A percentile compares a stretch with the other conserved stretches of the same genome.
phyloP scores from a whole-genome alignment of 1,140 invertebrate genomes.

The Rhagoletis zephyria region DNA sequence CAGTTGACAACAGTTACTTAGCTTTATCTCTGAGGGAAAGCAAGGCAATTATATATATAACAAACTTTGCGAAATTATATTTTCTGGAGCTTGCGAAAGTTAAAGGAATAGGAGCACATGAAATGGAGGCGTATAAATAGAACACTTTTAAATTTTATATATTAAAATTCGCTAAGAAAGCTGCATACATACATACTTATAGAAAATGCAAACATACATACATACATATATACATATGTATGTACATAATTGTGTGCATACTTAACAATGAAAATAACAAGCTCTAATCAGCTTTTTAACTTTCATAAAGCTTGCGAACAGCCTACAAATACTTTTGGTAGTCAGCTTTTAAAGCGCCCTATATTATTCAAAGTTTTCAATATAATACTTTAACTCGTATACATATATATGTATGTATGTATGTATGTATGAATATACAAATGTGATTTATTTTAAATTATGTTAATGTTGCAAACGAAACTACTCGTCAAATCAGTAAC shows the following conservation, averaged over 20 bases:
- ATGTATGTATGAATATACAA: too few species aligned
- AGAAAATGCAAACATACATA: background rate
- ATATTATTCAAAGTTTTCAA: background rate
- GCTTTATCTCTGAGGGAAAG: too few species aligned
- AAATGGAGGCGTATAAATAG: background rate
- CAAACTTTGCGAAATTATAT: too few species aligned
- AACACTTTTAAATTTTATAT: conserved; percentile 15
- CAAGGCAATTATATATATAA: too few species aligned
- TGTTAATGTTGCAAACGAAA: too few species aligned
- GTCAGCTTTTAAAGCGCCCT: conserved; percentile 34
- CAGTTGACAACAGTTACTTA: too few species aligned
- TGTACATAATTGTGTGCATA: too few species aligned
- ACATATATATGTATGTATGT: too few species aligned
- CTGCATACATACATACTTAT: background rate
- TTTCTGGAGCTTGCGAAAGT: background rate
- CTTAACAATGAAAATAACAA: conserved; percentile 4
- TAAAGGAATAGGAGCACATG: conserved; percentile 36
- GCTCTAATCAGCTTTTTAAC: conserved; percentile 40
- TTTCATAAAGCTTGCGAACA: conserved; percentile 24
- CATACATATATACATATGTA: background rate
- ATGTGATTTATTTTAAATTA: too few species aligned
- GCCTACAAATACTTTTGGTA: background rate
- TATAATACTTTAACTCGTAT: too few species aligned
- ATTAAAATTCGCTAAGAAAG: background rate
- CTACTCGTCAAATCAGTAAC: too few species aligned